Conservation (phyloP, 1,140 invertebrate genomes). For the Paralvinella palmiformis region DNA sequence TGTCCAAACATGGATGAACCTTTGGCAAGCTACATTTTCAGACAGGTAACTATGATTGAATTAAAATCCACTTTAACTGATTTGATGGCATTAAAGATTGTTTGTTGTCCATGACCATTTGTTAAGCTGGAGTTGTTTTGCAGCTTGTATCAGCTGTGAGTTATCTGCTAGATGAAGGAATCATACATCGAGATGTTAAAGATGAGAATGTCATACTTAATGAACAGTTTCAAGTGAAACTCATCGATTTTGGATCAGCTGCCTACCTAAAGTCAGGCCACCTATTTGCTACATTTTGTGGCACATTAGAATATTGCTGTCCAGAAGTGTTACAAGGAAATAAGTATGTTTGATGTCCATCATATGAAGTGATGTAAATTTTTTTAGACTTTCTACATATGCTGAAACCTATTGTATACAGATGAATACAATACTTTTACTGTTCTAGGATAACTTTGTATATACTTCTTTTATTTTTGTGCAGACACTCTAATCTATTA, state of each 20-base stretch:
- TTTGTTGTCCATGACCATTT: background rate
- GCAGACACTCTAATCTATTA: too few relatives aligned
- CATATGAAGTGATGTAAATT: background rate
- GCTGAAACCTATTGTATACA: too few relatives aligned
- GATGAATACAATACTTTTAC: too few relatives aligned
- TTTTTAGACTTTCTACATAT: too few relatives aligned
- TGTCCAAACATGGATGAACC: constrained; percentile 63
- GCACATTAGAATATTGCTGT: constrained; percentile 73
- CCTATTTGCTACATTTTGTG: constrained; percentile 68
- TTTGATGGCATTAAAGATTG: background rate
- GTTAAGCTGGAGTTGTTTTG: constrained; percentile 20
- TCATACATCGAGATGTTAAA: constrained; percentile 69
- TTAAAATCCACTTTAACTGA: too few relatives aligned
- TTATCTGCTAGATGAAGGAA: constrained; percentile 63
- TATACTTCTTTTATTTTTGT: too few relatives aligned
- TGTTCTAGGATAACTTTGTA: too few relatives aligned
- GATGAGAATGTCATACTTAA: constrained; percentile 73
- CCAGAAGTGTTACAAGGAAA: constrained; percentile 70
- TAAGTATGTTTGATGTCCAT: constrained; percentile 53
- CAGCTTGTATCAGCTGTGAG: constrained; percentile 65
- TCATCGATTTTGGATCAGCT: constrained; percentile 75
- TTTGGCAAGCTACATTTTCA: constrained; percentile 67
- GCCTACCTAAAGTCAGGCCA: constrained; percentile 59
- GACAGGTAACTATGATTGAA: constrained; percentile 64
- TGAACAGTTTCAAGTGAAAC: constrained; percentile 66